Conservation (phyloP, 2,797 vertebrate species). For the Smutsia temminckii region DNA sequence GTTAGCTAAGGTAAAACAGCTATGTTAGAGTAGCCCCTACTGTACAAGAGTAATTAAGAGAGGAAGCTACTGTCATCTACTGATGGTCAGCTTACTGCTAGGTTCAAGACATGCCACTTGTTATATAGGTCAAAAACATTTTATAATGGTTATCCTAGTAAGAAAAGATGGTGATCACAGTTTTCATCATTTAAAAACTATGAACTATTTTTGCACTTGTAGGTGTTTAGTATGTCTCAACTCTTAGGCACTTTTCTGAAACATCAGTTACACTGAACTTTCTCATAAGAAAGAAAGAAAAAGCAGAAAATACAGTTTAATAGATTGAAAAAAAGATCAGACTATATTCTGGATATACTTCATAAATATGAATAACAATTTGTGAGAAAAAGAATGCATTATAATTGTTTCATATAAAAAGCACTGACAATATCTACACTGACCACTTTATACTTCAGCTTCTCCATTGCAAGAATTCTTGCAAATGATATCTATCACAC, state of each 20-base stretch:
- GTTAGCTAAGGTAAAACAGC: neutral
- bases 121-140: neutral
- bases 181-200: constrained; percentile 39
- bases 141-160: neutral
- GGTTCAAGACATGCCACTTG: neutral
- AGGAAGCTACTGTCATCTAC: neutral
- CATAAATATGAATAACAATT: neutral
- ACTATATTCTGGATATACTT: neutral
- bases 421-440: neutral
- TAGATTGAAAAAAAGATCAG: neutral
- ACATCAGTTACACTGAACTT: constrained; percentile 30
- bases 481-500: neutral
- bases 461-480: neutral
- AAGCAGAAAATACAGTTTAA: neutral
- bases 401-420: neutral
- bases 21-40: neutral
- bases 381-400: neutral
- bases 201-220: neutral
- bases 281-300: neutral
- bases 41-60: too few relatives aligned
- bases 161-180: neutral
- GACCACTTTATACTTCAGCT: neutral
- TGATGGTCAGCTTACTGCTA: neutral
- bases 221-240: neutral
- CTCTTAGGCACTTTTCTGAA: neutral